Base-by-base conservation (phyloP, 2,888 invertebrate species). In the Agriopis leucophaearia region DNA sequence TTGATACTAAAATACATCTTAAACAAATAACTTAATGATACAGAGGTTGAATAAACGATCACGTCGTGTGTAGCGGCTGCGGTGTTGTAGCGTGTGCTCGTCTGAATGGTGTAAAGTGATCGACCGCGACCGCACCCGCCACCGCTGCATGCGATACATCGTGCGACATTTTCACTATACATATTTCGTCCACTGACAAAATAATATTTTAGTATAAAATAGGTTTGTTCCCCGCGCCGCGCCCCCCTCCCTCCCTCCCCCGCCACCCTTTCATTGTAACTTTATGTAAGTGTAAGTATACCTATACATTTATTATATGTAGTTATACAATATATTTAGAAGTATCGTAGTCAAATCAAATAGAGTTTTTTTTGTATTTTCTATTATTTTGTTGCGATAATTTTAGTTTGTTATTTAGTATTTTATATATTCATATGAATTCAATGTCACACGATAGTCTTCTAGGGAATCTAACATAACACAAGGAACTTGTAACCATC, bases 391-490 rank as follows among this genome's bases (percentile, higher is more conserved):
- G 91, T 92, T 91, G 89, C 87, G 85, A 81, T 90, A 86, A 85
- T 86, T 86, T 91, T 88, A 88, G 88, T 89, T 89, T 92, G 93
- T 93, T 93, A 92, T 93, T 93, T 93, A 92, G 93, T 93, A 84
- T 93, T 92, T 91, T 92, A 92, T 88, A 86, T 88, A 81, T 82
- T 81, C 79, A 77, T 38, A 63, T 80, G 77, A 70, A 77, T 81
- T 76, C 77, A 75, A 47, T 35, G 74, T 74, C 76, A 74, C 79
- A 66, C 73, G 74, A 72, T 67, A 67, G 70, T 66, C 48, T 44
- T 38, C n/a, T 55, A 62, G 35, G 16, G 52, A 40, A 27, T 45
- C n/a, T 58, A 13, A 16, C 15, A 13, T 59, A 50, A 50, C 59
- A 59, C 50, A 50, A 59, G 59, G 50, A 38, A 38, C 18, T n/a